phyloP scores from a whole-genome alignment of 2,113 vertebrate species.

The Leuciscus idus region DNA sequence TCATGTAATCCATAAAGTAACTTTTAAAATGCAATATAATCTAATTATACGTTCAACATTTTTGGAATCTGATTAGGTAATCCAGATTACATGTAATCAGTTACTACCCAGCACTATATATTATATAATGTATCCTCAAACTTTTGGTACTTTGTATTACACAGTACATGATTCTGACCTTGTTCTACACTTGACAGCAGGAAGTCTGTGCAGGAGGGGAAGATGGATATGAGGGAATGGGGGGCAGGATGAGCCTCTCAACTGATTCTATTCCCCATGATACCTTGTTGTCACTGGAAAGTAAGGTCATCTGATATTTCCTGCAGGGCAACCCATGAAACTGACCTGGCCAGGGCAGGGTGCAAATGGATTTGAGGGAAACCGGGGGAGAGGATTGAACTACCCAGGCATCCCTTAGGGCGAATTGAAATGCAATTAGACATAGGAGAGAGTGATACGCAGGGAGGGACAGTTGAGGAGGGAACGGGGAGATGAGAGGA shows the following conservation, averaged over 20 bases:
- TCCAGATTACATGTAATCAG: no score
- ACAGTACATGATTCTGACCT: conserved; percentile 73
- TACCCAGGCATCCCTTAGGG: conserved; percentile 69
- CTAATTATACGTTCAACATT: no score
- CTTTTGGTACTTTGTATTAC: background rate
- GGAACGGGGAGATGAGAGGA: conserved; percentile 47
- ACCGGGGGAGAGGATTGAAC: conserved; percentile 54
- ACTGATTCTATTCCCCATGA: conserved; percentile 58
- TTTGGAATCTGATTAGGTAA: no score
- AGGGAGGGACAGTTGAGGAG: conserved; percentile 45
- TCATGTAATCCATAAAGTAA: no score
- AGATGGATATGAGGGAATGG: conserved; percentile 50
- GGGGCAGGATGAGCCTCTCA: conserved; percentile 63
- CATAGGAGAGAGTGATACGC: conserved; percentile 64
- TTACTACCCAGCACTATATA: no score
- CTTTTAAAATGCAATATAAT: no score
- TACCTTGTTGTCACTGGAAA: conserved; percentile 70
- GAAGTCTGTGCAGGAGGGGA: conserved; percentile 68
- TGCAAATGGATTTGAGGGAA: conserved; percentile 70
- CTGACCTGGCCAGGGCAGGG: conserved; percentile 68
- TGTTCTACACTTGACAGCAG: conserved; percentile 77
- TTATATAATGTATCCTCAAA: background rate
- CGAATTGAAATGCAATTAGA: conserved; percentile 73
- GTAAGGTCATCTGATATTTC: conserved; percentile 81
- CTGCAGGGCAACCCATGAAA: conserved; percentile 78